Conservation (phyloP, 2,888 invertebrate species). For the Clivina fossor region DNA sequence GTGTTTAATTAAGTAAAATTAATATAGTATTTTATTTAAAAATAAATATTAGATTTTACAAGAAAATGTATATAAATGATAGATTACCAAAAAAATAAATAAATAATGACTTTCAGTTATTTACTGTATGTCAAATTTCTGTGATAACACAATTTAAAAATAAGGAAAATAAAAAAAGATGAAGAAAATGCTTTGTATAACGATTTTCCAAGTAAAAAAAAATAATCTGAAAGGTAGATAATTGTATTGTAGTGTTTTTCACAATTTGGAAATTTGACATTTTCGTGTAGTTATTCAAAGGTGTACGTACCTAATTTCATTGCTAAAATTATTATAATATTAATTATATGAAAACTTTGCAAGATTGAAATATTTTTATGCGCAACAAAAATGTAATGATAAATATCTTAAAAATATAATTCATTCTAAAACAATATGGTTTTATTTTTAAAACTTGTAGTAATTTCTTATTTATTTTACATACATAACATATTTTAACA, state of each 20-base stretch:
- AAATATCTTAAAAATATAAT: too few species aligned
- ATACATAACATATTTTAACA: too few species aligned
- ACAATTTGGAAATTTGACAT: slow-evolving; percentile 30
- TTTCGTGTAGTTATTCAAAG: neutral
- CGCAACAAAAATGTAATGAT: slow-evolving; percentile 31
- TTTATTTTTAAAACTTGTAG: too few species aligned
- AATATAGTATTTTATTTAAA: neutral
- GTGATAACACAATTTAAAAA: slow-evolving; percentile 41
- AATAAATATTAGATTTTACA: too few species aligned
- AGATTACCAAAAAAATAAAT: too few species aligned
- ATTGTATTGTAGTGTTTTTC: slow-evolving; percentile 29
- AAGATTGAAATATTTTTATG: slow-evolving; percentile 33
- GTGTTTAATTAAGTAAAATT: slow-evolving; percentile 5
- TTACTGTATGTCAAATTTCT: slow-evolving; percentile 47
- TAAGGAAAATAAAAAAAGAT: slow-evolving; percentile 11
- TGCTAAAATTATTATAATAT: slow-evolving; percentile 16
- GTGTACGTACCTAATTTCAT: slow-evolving; percentile 22
- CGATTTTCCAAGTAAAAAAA: too few species aligned
- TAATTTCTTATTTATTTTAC: too few species aligned
- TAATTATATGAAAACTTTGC: neutral
- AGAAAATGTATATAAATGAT: too few species aligned
- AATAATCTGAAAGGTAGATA: too few species aligned
- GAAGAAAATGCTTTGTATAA: too few species aligned
- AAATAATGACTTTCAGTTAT: slow-evolving; percentile 33
- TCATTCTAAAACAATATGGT: too few species aligned